Evolutionary conservation across 2,797 vertebrate species (phyloP), one percentile per base, ranked within the genome.

Genomic region (Anguilla pacifica): DNA sequence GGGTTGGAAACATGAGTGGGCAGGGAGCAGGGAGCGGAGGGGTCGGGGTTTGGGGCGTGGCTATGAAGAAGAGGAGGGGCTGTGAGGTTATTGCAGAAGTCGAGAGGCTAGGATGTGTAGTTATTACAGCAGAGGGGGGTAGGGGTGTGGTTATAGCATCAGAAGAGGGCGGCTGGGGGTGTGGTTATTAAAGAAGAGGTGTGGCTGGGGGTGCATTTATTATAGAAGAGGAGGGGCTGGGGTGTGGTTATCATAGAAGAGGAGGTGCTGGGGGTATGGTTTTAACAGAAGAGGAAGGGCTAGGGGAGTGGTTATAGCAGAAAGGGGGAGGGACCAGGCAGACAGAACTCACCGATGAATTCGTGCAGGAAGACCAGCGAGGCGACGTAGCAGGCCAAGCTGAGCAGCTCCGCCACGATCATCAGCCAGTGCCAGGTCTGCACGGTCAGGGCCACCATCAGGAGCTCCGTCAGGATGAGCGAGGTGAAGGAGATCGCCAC

Each of bases 371-470:
- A 99, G 89, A 99, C 98, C 85, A 99, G 97, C 0, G 99, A 99
- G 61, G 98, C 98, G 10, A 99, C 94, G 91, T 99, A 99, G 92
- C 97, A 99, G 88, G 98, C 96, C 91, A 99, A 93, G 90, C 98
- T 99, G 90, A 99, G 97, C 85, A 99, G 94, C 93, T 99, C 99
- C 0, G 96, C 99, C 64, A 99, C 98, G 0, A 99, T 98, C 98
- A 99, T 99, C 84, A 99, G 97, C 98, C 98, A 99, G 93, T 99
- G 99, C 99, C 99, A 99, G 0, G 98, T 99, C 95, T 99, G 99
- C 64, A 99, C 97, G 0, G 99, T 99, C 89, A 99, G 93, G 0
- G 98, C 99, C 94, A 99, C 99, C 99, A 99, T 99, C 87, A 99
- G 96, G 88, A 99, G 94, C 96, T 99, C 99, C 0, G 99, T 99